These are phyloP conservation scores for Symphodus melops DNA, from an alignment of 2,113 vertebrate species.

Conservation along the genomic window DNA sequence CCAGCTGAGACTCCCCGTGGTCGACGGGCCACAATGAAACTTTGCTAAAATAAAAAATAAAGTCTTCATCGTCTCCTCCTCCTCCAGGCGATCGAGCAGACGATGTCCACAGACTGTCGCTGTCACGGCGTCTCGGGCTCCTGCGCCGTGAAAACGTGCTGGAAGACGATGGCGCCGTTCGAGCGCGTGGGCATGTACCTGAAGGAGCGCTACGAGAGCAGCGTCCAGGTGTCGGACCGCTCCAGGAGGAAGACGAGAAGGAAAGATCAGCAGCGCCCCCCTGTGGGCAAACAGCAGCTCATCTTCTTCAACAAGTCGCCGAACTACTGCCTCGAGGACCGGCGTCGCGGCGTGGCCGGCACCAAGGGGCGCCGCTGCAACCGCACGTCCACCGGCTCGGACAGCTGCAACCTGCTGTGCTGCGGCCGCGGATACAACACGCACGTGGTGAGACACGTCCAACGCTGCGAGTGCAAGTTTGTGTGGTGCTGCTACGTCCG, in stretches of 20 bases:
- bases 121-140: slow-evolving; percentile 98
- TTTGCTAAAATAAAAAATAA: not conserved
- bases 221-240: slow-evolving; percentile 89
- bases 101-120: slow-evolving; percentile 94
- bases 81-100: slow-evolving; percentile 88
- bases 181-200: slow-evolving; percentile 89
- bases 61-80: not conserved
- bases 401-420: slow-evolving; percentile 94
- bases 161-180: slow-evolving; percentile 94
- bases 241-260: slow-evolving; percentile 86
- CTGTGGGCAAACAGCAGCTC: slow-evolving; percentile 86
- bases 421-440: slow-evolving; percentile 97
- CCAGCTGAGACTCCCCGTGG: too few relatives aligned
- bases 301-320: slow-evolving; percentile 93
- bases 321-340: slow-evolving; percentile 94
- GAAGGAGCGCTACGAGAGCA: slow-evolving; percentile 94
- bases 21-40: too few relatives aligned
- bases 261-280: slow-evolving; percentile 84
- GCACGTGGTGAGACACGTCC: slow-evolving; percentile 90
- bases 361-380: slow-evolving; percentile 94
- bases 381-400: slow-evolving; percentile 87
- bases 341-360: slow-evolving; percentile 87
- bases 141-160: slow-evolving; percentile 98
- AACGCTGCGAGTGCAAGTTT: slow-evolving; percentile 96
- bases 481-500: slow-evolving; percentile 98